Percentiles rank a stretch among this genome's conserved stretches.
Evolutionary conservation across 2,113 vertebrate genomes (phyloP).

Genomic region (Grantiella picta): DNA sequence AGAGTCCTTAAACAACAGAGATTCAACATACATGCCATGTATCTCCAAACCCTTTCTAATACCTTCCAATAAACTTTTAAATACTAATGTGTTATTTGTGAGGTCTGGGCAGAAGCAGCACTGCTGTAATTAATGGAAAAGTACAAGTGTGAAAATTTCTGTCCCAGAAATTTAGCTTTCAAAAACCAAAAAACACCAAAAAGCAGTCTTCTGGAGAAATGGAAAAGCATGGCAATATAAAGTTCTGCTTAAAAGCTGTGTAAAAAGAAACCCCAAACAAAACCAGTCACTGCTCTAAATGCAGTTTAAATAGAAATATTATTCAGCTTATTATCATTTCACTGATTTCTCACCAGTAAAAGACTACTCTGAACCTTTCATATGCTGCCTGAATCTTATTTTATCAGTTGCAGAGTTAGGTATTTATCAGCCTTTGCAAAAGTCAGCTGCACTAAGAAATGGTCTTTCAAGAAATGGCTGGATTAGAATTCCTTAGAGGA

Average conservation of each 20-base stretch:
- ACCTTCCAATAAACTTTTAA: not conserved
- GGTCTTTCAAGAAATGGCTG: not conserved
- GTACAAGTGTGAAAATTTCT: not conserved
- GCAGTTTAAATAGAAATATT: not conserved
- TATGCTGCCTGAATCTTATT: not conserved
- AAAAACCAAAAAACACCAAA: not conserved
- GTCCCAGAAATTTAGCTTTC: not conserved
- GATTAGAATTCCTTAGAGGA: not conserved
- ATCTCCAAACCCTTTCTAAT: not conserved
- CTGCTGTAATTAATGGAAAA: not conserved
- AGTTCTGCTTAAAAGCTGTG: not conserved
- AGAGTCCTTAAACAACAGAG: not conserved
- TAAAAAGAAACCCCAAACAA: not conserved
- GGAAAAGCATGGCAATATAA: not conserved
- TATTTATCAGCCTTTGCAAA: not conserved
- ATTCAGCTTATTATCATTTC: not conserved
- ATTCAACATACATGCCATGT: not conserved
- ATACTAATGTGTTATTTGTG: rapidly evolving
- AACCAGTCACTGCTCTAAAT: not conserved
- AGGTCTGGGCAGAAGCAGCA: not conserved
- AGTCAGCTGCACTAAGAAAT: not conserved
- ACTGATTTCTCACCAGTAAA: not conserved
- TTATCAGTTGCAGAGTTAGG: not conserved
- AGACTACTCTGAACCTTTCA: not conserved
- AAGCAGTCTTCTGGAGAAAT: not conserved